Conservation (phyloP, 2,113 vertebrate species). For the Conger conger region DNA sequence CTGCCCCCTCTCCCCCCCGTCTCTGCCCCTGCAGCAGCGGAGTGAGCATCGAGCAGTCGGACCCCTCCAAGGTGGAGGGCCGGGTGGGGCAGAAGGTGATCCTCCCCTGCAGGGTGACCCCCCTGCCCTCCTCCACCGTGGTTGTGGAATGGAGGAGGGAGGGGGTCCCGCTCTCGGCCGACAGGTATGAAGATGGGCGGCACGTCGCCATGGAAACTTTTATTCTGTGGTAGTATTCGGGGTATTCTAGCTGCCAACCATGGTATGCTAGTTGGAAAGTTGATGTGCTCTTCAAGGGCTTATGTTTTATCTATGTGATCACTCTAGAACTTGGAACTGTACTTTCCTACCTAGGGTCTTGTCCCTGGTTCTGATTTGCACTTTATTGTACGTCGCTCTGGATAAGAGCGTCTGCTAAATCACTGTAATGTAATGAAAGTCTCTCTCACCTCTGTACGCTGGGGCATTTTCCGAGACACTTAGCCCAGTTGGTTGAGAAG, state of each 20-base stretch:
- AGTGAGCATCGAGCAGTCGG: constrained; percentile 71
- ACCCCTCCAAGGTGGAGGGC: constrained; percentile 75
- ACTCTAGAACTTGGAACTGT: too few species aligned
- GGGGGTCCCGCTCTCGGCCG: constrained; percentile 62
- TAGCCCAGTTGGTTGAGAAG: neutral
- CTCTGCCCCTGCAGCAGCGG: constrained; percentile 60
- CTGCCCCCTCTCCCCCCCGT: neutral
- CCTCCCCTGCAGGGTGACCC: constrained; percentile 76
- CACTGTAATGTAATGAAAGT: too few species aligned
- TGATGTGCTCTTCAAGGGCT: too few species aligned
- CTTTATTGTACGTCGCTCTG: too few species aligned
- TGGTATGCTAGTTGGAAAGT: too few species aligned
- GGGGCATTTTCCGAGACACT: neutral
- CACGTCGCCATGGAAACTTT: neutral
- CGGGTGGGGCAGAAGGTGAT: constrained; percentile 74
- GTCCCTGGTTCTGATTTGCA: too few species aligned
- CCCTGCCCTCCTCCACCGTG: constrained; percentile 59
- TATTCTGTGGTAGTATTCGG: too few species aligned
- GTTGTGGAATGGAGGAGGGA: constrained; percentile 83
- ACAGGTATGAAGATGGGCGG: constrained; percentile 70
- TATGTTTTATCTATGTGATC: too few species aligned
- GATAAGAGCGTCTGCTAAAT: too few species aligned
- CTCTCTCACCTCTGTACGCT: neutral
- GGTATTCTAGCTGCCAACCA: too few species aligned
- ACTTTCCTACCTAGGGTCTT: too few species aligned